Conservation (phyloP, 2,113 vertebrate species). For the Chlorocebus sabaeus region DNA sequence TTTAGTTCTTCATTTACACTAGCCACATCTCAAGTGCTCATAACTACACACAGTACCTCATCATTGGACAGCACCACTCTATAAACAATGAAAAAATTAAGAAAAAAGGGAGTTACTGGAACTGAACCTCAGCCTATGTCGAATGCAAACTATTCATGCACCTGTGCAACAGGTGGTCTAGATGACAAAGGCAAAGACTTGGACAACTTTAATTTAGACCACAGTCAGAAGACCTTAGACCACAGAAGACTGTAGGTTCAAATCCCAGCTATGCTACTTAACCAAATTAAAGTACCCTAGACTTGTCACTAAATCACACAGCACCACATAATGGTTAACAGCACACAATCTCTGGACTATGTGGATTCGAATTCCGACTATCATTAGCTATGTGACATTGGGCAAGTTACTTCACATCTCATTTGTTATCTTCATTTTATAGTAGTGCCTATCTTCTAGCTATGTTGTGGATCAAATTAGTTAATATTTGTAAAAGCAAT, state of each 20-base stretch:
- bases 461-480: not conserved
- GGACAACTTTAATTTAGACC: not conserved
- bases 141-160: not conserved
- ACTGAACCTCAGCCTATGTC: not conserved
- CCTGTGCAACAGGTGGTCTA: not conserved
- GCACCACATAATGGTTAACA: not conserved
- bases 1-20: not conserved
- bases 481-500: not conserved
- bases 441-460: not conserved
- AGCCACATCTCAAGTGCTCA: not conserved
- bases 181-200: not conserved
- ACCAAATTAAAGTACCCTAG: not conserved
- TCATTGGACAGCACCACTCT: not conserved
- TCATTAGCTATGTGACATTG: not conserved
- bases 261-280: not conserved
- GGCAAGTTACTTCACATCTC: not conserved
- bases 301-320: not conserved
- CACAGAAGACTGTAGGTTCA: not conserved
- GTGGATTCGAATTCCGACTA: slow-evolving; percentile 13
- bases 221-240: not conserved
- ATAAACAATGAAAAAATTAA: slow-evolving; percentile 1
- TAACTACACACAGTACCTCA: not conserved
- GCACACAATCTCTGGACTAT: not conserved
- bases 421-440: slow-evolving; percentile 21
- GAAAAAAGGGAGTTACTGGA: not conserved